These are phyloP conservation scores for Danio kyathit DNA, from an alignment of 2,797 vertebrate genomes.

Conservation along the genomic window DNA sequence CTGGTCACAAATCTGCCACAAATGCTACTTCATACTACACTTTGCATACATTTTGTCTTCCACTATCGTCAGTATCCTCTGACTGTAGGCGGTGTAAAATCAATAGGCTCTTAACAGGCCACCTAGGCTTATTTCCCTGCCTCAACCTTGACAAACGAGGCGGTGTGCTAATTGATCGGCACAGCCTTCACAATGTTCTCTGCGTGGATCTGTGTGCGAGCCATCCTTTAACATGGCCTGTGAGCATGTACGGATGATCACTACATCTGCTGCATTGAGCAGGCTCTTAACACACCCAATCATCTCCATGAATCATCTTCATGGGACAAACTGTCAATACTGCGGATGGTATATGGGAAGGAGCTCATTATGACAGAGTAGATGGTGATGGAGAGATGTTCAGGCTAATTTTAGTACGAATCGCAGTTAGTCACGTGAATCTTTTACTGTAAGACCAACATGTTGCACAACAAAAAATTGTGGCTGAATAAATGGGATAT, in stretches of 20 bases:
- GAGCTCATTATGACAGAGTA: constrained; percentile 67
- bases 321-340: constrained; percentile 50
- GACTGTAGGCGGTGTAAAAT: constrained; percentile 53
- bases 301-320: constrained; percentile 36
- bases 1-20: constrained; percentile 13
- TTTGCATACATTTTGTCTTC: background rate
- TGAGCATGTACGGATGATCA: constrained; percentile 19
- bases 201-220: background rate
- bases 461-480: background rate
- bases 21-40: constrained; percentile 3
- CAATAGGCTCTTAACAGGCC: constrained; percentile 52
- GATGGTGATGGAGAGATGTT: constrained; percentile 40
- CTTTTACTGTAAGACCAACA: background rate
- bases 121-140: constrained; percentile 44
- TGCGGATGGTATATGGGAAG: constrained; percentile 32
- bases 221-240: constrained; percentile 9
- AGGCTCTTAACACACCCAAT: constrained; percentile 34
- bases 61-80: constrained; percentile 22
- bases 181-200: constrained; percentile 36
- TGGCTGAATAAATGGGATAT: background rate
- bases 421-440: background rate
- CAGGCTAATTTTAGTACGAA: constrained; percentile 16
- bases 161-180: constrained; percentile 43
- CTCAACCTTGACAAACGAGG: constrained; percentile 44
- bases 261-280: constrained; percentile 28